These are phyloP conservation scores for Nasonia longicornis DNA, from an alignment of 1,140 invertebrate species.

Conservation along the genomic window DNA sequence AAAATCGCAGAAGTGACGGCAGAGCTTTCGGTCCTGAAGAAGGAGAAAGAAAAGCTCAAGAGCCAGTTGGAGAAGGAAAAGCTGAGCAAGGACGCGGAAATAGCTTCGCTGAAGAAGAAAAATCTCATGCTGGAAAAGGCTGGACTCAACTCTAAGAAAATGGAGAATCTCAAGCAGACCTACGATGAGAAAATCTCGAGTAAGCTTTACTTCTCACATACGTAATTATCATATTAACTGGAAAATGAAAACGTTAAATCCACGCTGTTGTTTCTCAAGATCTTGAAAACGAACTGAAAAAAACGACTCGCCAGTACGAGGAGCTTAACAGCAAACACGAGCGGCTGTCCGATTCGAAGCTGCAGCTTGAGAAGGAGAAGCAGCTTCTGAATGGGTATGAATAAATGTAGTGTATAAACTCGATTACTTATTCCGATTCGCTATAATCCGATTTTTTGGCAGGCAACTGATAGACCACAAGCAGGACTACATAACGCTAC, in stretches of 20 bases:
- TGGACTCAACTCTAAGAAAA: slow-evolving; percentile 73
- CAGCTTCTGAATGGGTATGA: slow-evolving; percentile 74
- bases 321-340: slow-evolving; percentile 86
- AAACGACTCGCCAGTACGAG: slow-evolving; percentile 80
- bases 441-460: not conserved
- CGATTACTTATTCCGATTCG: no score
- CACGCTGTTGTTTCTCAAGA: slow-evolving; percentile 66
- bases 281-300: slow-evolving; percentile 75
- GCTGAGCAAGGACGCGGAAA: slow-evolving; percentile 72
- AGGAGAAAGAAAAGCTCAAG: slow-evolving; percentile 76
- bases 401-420: slow-evolving; percentile 48
- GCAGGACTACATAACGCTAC: slow-evolving; percentile 46
- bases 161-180: slow-evolving; percentile 76
- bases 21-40: slow-evolving; percentile 69
- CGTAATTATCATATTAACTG: not conserved
- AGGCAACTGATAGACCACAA: slow-evolving; percentile 56
- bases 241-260: not conserved
- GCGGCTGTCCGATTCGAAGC: slow-evolving; percentile 84
- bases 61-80: slow-evolving; percentile 59
- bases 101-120: slow-evolving; percentile 76
- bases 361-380: slow-evolving; percentile 82
- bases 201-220: slow-evolving; percentile 59
- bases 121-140: slow-evolving; percentile 74
- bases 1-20: slow-evolving; percentile 68
- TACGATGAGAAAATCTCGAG: slow-evolving; percentile 77